Conservation (phyloP, 1,140 invertebrate genomes). For the Xylocopa sonorina region DNA sequence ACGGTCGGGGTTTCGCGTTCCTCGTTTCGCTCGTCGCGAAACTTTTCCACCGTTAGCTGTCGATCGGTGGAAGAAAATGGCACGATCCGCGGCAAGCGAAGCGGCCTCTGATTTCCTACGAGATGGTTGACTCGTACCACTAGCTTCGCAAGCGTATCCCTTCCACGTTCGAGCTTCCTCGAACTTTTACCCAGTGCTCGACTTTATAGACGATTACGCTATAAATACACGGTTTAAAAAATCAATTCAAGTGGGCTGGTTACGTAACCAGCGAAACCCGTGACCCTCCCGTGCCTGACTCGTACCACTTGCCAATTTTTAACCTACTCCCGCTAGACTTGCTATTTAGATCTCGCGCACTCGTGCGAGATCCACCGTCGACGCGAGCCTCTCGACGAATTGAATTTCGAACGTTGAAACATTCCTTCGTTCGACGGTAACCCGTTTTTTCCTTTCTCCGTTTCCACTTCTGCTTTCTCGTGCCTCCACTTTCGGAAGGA, state of each 20-base stretch:
- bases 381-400: too few relatives aligned
- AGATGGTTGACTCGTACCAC: conserved; percentile 12
- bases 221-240: neutral
- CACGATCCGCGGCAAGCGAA: neutral
- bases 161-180: neutral
- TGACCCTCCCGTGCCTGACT: neutral
- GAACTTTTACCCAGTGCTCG: neutral
- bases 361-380: neutral
- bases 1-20: neutral
- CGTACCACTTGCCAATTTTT: conserved; percentile 5
- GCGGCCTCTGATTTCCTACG: neutral
- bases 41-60: neutral
- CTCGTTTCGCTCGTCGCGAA: neutral
- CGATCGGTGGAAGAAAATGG: conserved; percentile 6
- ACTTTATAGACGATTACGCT: neutral
- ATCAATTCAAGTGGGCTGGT: neutral
- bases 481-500: neutral
- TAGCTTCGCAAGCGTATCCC: neutral
- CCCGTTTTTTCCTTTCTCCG: too few relatives aligned
- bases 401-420: conserved; percentile 1
- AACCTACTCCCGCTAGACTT: neutral
- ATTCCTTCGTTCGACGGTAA: neutral
- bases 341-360: neutral
- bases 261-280: neutral
- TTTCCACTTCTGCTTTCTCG: too few relatives aligned